Base-by-base conservation (phyloP, 2,888 invertebrate species). In the Drosophila fungiperda region DNA sequence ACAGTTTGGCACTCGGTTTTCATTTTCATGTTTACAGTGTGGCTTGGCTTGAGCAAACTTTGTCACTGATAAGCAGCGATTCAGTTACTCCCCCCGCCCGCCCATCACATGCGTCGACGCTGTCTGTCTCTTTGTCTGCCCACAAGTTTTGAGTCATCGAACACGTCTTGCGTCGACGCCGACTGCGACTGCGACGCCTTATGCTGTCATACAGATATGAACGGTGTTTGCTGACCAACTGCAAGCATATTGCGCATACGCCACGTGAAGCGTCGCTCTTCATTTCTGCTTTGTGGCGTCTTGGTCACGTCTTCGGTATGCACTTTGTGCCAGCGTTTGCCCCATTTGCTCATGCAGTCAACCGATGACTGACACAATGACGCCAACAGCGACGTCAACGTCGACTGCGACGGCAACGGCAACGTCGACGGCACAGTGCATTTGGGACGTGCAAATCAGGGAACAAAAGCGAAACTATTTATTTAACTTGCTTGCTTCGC, bases 251-350 rank as follows among this genome's bases (percentile, higher is more conserved):
- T 88, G 86, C 73, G 70, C 80, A 83, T 83, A 88, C 89, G 80
- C 78, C 60, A 40, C 69, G 84, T 89, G 80, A 58, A 69, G 62
- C 73, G 60, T 50, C 62, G 60, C 26, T 65, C 71, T 68, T 49
- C 66, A 49, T 42, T 67, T 61, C 15, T 38, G 48, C 64, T 60
- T 66, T 78, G 61, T 66, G 68, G 48, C 68, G 81, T 76, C 87
- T 84, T 83, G 84, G 83, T 89, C 83, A 84, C 83, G 83, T 84
- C 89, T 89, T 80, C 52, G 55, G 61, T 66, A 59, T 86, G 83
- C 89, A 88, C 80, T 83, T 77, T 77, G 64, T 66, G 80, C 69
- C 64, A 53, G 48, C 68, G 29, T 53, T 62, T 66, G 66, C 80
- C 70, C 65, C 78, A 80, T 78, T 80, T 75, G 80, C 26, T 60